Evolutionary conservation across 2,797 vertebrate species (phyloP).

Genomic region (Phrynocephalus vlangalii): DNA sequence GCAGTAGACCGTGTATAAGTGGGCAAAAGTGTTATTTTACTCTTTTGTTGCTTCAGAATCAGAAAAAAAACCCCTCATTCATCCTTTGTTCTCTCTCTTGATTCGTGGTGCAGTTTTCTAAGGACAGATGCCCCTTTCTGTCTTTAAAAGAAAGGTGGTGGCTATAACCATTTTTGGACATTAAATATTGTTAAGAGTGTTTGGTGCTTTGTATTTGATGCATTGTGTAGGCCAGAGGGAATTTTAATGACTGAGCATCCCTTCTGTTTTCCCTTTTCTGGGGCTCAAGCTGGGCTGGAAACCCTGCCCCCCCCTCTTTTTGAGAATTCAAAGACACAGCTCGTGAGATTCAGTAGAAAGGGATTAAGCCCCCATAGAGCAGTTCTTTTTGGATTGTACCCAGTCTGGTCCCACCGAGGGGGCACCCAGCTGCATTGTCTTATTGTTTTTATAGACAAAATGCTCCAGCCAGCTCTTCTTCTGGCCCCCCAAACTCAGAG

Average conservation of each 20-base stretch:
- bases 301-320: conserved; percentile 22
- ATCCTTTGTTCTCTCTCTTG: background rate
- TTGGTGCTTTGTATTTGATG: conserved; percentile 2
- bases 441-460: conserved; percentile 31
- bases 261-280: conserved; percentile 17
- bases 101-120: background rate
- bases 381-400: conserved; percentile 24
- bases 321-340: conserved; percentile 30
- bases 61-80: background rate
- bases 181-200: conserved; percentile 24
- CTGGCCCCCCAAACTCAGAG: conserved; percentile 27
- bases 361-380: conserved; percentile 30
- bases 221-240: background rate
- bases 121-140: background rate
- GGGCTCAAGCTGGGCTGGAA: conserved; percentile 3
- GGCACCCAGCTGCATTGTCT: conserved; percentile 40
- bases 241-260: conserved; percentile 21
- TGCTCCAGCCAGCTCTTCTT: conserved; percentile 13
- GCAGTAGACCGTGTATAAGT: background rate
- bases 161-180: background rate
- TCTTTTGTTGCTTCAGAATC: background rate
- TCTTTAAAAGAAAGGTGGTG: background rate
- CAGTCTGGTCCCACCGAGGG: conserved; percentile 6
- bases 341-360: conserved; percentile 17
- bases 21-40: background rate